Conservation (phyloP, 2,888 invertebrate species). For the Prosapia bicincta region DNA sequence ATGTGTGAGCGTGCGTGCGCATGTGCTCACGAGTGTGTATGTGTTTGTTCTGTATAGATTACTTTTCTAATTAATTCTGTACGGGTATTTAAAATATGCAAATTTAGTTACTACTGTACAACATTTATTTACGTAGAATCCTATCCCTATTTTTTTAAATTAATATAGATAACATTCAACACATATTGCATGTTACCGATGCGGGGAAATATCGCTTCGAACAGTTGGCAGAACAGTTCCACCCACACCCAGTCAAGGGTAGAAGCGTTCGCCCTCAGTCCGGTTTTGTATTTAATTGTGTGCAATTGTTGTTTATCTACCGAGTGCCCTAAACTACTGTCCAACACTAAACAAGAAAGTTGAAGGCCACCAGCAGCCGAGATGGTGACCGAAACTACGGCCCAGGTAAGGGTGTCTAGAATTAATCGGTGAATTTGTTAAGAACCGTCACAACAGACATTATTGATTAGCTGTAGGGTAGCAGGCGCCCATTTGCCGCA, state of each 20-base stretch:
- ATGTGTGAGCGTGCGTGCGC: no score
- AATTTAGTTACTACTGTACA: no score
- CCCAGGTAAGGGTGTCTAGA: constrained; percentile 29
- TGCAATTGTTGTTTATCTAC: constrained; percentile 25
- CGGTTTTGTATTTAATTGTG: constrained; percentile 28
- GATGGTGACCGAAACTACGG: constrained; percentile 37
- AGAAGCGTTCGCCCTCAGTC: constrained; percentile 13
- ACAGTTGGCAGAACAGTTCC: constrained; percentile 25
- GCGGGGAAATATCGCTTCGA: constrained; percentile 1
- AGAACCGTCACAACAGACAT: not conserved
- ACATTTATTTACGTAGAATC: no score
- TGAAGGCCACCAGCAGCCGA: not conserved
- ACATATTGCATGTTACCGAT: not conserved
- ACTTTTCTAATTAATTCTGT: no score
- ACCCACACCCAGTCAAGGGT: constrained; percentile 19
- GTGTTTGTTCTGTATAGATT: no score
- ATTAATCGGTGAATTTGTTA: not conserved
- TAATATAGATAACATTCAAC: not conserved
- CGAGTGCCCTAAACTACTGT: constrained; percentile 1
- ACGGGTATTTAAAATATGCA: no score
- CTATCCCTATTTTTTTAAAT: no score
- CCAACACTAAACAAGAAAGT: not conserved
- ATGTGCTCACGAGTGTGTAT: no score
- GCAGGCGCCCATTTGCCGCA: not conserved
- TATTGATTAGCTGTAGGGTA: not conserved